phyloP scores from a whole-genome alignment of 92 coral and sea anemone genomes.

The Palythoa caribaeorum region DNA sequence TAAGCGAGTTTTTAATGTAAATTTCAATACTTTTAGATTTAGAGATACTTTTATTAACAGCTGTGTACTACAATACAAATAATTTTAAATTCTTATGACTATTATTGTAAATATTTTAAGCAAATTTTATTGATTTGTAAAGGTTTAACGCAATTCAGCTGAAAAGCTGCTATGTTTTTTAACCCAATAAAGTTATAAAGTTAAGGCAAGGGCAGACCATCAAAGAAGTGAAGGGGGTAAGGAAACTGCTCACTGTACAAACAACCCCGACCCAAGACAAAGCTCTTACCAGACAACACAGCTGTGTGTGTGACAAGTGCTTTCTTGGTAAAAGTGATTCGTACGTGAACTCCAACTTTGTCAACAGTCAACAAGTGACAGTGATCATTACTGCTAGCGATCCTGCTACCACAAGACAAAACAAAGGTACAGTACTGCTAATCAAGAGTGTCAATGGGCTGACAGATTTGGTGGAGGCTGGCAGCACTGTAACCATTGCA shows the following conservation, averaged over 20 bases:
- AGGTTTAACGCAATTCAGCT: too few relatives aligned
- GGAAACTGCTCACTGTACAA: slow-evolving; percentile 13
- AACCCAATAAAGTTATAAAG: too few relatives aligned
- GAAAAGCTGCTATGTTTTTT: too few relatives aligned
- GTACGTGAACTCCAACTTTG: slow-evolving; percentile 17
- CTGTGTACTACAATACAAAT: too few relatives aligned
- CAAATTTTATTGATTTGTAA: too few relatives aligned
- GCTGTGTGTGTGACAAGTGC: slow-evolving; percentile 21
- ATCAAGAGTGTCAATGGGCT: slow-evolving; percentile 26
- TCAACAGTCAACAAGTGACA: slow-evolving; percentile 15
- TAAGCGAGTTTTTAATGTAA: too few relatives aligned
- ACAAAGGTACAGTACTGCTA: slow-evolving; percentile 1
- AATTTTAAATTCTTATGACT: too few relatives aligned
- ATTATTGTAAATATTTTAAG: too few relatives aligned
- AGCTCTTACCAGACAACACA: slow-evolving; percentile 2
- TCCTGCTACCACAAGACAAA: slow-evolving; percentile 20
- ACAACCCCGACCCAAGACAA: slow-evolving; percentile 17
- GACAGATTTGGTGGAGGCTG: slow-evolving; percentile 32
- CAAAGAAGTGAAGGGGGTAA: slow-evolving; percentile 9
- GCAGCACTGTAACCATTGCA: slow-evolving; percentile 17
- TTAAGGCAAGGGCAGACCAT: slow-evolving; percentile 4
- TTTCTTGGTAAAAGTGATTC: slow-evolving; percentile 19
- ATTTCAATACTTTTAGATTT: too few relatives aligned
- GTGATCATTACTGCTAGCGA: slow-evolving; percentile 6
- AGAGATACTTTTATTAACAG: too few relatives aligned